Base-by-base conservation (phyloP, 2,888 invertebrate species). In the Hoplodrina ambigua region DNA sequence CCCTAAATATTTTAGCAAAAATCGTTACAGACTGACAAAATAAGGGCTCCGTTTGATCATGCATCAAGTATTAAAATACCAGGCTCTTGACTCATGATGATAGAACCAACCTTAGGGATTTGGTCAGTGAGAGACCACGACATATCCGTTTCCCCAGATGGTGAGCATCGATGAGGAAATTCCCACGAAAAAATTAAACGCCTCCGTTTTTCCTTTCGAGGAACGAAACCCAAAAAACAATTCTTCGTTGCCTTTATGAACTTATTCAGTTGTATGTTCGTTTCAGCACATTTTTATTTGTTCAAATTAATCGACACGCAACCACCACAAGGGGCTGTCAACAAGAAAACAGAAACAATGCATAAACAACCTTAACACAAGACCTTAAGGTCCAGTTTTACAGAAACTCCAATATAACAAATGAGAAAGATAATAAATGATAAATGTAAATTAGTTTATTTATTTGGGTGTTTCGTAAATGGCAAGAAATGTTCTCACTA, bases 291-390 rank as follows among this genome's bases (percentile, higher is more conserved):
- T 78, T 57, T 58, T 56, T 62, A 69, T 72, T 70, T 55, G 30
- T 54, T 52, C 66, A 80, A 79, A 80, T 79, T 66, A 81, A 76
- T 69, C 70, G 69, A 55, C 78, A 82, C 69, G 68, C 74, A 63
- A 54, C 15, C 75, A 15, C 65, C 30, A 49, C 20, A 61, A 33
- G 59, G n/a, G 20, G 54, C 44, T 61, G 37, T 82, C 75, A 58
- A 62, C 68, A 75, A 8, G 7, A 53, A 25, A 69, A 52, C 13
- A 2, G 44, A 41, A 2, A 15, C 20, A 52, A 37, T 0, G 13
- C 52, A 60, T 44, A 46, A 49, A 20, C 13, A 60, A 69, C 63
- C 37, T 4, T 69, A 44, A 17, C 10, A 19, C 19, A 10, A 55
- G 0, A 1, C 0, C 0, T 3, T 19, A 46, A 44, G 61, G 69